These are phyloP conservation scores for Cricetomys ansorgei DNA, from an alignment of 2,113 vertebrate species.

Conservation along the genomic window DNA sequence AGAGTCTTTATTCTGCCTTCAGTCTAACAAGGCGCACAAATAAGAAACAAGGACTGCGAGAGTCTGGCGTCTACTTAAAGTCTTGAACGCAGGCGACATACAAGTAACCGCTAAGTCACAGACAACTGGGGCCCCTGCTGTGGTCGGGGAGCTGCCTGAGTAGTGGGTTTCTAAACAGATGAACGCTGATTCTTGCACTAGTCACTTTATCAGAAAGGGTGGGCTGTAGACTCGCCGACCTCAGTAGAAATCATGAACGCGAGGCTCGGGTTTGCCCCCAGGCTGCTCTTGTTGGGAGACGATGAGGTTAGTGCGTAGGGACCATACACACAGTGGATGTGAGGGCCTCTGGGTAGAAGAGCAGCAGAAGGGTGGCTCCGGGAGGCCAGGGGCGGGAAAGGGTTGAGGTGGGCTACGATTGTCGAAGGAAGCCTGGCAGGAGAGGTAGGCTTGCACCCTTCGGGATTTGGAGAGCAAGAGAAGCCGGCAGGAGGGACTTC, in stretches of 20 bases:
- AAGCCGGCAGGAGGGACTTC: not conserved
- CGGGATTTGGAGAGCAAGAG: constrained; percentile 1
- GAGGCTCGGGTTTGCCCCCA: not conserved
- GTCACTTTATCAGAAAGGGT: not conserved
- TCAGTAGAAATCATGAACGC: not conserved
- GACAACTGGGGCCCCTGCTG: not conserved
- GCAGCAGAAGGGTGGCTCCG: not conserved
- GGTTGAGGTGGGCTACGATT: not conserved
- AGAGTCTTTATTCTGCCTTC: not conserved
- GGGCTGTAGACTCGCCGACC: not conserved
- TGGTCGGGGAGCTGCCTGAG: not conserved
- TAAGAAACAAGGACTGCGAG: not conserved
- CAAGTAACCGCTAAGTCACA: not conserved
- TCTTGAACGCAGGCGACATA: not conserved
- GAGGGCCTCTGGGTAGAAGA: not conserved
- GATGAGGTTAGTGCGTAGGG: not conserved
- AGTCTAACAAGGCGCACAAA: not conserved
- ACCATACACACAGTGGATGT: not conserved
- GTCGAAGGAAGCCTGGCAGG: not conserved
- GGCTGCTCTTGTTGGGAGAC: not conserved
- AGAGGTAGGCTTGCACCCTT: not conserved
- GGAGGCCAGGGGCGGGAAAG: not conserved
- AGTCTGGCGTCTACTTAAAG: not conserved
- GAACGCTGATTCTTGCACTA: not conserved
- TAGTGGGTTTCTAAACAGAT: not conserved